Conservation (phyloP, 2,888 invertebrate genomes). For the Helicoverpa assulta region DNA sequence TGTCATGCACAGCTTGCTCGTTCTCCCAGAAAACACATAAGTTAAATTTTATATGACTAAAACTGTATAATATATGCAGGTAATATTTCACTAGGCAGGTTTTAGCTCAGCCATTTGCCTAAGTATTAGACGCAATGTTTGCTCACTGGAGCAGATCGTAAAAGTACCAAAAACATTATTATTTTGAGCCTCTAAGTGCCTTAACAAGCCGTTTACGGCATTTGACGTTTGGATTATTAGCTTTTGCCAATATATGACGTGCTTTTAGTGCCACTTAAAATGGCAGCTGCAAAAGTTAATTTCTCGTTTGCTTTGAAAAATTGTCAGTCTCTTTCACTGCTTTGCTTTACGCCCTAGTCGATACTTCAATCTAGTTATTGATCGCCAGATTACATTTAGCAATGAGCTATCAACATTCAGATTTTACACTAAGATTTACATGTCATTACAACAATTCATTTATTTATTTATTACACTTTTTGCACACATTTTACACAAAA, state of each 20-base stretch:
- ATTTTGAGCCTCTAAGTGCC: neutral
- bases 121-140: conserved; percentile 36
- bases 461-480: too few relatives aligned
- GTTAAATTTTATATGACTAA: conserved; percentile 58
- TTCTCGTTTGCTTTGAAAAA: neutral
- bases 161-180: neutral
- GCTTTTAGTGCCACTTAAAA: conserved; percentile 16
- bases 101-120: conserved; percentile 30
- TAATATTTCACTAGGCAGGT: conserved; percentile 40
- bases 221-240: neutral
- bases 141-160: conserved; percentile 10
- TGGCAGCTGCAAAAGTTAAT: neutral
- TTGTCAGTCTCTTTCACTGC: neutral
- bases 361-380: too few relatives aligned
- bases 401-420: too few relatives aligned
- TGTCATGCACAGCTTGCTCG: conserved; percentile 51
- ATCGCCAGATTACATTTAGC: too few relatives aligned
- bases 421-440: neutral
- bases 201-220: conserved; percentile 3
- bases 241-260: conserved; percentile 13
- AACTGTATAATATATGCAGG: conserved; percentile 58
- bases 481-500: too few relatives aligned
- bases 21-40: conserved; percentile 53
- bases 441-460: too few relatives aligned
- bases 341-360: neutral